Percentiles rank a stretch among this genome's conserved stretches.
These are phyloP conservation scores for Chiroxiphia lanceolata DNA, from an alignment of 2,797 vertebrate genomes.

Conservation along the genomic window DNA sequence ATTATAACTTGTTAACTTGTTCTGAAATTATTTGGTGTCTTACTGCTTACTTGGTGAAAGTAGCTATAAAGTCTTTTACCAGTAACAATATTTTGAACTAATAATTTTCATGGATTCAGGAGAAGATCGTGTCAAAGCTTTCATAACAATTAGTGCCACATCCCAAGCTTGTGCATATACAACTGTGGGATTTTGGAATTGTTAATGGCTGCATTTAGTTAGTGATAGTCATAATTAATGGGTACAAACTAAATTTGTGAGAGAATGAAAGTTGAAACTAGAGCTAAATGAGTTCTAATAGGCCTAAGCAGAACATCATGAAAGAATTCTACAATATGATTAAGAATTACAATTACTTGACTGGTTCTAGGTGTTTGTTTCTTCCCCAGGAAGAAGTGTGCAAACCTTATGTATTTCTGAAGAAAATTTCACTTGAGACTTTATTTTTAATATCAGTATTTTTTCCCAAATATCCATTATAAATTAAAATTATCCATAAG, in stretches of 20 bases:
- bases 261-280: constrained; percentile 38
- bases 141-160: constrained; percentile 18
- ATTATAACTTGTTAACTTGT: constrained; percentile 7
- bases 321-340: constrained; percentile 35
- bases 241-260: constrained; percentile 16
- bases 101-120: neutral
- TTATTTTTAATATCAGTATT: neutral
- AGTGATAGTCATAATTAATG: constrained; percentile 45
- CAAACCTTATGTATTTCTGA: constrained; percentile 2
- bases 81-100: neutral
- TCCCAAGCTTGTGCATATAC: neutral
- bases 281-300: constrained; percentile 48
- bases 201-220: constrained; percentile 32
- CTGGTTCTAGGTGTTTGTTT: constrained; percentile 49
- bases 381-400: neutral
- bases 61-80: neutral
- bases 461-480: neutral
- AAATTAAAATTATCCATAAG: neutral
- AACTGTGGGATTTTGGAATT: neutral
- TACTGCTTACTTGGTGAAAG: constrained; percentile 4
- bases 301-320: constrained; percentile 22
- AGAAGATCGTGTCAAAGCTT: constrained; percentile 8
- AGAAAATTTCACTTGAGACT: neutral
- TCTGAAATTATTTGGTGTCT: constrained; percentile 7
- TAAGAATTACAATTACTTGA: constrained; percentile 57